These are phyloP conservation scores for Lutjanus argentimaculatus DNA, from an alignment of 2,797 vertebrate genomes.

Conservation along the genomic window DNA sequence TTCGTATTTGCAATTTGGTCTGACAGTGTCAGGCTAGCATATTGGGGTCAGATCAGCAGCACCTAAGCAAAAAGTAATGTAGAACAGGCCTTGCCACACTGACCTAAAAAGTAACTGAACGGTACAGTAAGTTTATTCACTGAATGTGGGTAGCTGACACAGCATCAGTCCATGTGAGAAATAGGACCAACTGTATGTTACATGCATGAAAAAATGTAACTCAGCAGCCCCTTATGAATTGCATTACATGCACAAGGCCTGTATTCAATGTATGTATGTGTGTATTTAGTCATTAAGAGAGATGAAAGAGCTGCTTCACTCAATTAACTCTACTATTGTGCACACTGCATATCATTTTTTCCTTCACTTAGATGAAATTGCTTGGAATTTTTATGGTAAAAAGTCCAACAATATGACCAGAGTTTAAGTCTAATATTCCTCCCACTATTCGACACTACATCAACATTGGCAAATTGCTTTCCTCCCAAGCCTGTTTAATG, in stretches of 20 bases:
- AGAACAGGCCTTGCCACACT: neutral
- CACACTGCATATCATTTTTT: neutral
- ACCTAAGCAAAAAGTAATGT: neutral
- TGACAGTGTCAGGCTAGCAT: too few relatives aligned
- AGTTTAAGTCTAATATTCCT: slow-evolving; percentile 25
- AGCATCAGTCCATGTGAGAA: neutral
- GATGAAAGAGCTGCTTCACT: neutral
- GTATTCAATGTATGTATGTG: neutral
- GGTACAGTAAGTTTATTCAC: neutral
- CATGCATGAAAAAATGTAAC: neutral
- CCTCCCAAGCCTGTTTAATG: slow-evolving; percentile 37
- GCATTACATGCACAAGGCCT: neutral
- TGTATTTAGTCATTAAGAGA: neutral
- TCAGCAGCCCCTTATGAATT: neutral
- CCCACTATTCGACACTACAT: slow-evolving; percentile 23
- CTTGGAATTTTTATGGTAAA: slow-evolving; percentile 14
- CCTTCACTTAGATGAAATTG: slow-evolving; percentile 5
- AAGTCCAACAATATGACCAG: neutral
- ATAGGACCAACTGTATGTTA: neutral
- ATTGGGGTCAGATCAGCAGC: neutral
- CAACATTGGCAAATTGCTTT: slow-evolving; percentile 39
- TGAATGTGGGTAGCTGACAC: slow-evolving; percentile 15
- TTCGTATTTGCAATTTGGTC: too few relatives aligned
- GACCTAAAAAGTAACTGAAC: neutral
- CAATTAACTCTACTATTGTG: neutral